Percentiles rank a stretch among this genome's conserved stretches.
These are phyloP conservation scores for Drosophila rellima DNA, from an alignment of 2,888 invertebrate genomes.

Conservation along the genomic window DNA sequence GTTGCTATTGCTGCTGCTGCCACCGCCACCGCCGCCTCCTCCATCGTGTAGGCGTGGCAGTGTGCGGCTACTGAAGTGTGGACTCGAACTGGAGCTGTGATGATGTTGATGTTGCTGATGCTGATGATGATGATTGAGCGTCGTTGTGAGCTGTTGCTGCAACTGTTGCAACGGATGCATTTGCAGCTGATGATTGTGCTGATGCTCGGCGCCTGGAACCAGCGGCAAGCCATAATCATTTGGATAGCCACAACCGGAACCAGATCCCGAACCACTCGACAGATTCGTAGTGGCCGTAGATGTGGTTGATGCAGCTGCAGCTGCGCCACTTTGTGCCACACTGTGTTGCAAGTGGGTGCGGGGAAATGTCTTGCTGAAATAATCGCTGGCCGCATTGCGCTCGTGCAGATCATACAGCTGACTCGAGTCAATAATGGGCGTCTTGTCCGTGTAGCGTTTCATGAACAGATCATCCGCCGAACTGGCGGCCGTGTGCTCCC, in stretches of 20 bases:
- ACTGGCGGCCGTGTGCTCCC: slow-evolving; percentile 87
- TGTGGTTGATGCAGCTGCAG: slow-evolving; percentile 71
- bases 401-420: slow-evolving; percentile 85
- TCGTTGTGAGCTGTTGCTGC: slow-evolving; percentile 83
- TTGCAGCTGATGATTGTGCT: slow-evolving; percentile 84
- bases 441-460: slow-evolving; percentile 90
- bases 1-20: slow-evolving; percentile 45
- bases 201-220: slow-evolving; percentile 86
- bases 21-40: slow-evolving; percentile 42
- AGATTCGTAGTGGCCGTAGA: slow-evolving; percentile 84
- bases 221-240: slow-evolving; percentile 93
- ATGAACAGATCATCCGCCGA: slow-evolving; percentile 86
- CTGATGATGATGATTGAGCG: slow-evolving; percentile 56
- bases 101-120: slow-evolving; percentile 35
- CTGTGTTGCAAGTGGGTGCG: slow-evolving; percentile 83
- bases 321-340: slow-evolving; percentile 37
- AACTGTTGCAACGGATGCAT: slow-evolving; percentile 86
- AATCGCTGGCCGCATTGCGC: slow-evolving; percentile 86
- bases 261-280: slow-evolving; percentile 63
- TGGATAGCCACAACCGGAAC: slow-evolving; percentile 87
- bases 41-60: slow-evolving; percentile 74
- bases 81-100: slow-evolving; percentile 70
- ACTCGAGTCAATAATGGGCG: slow-evolving; percentile 89
- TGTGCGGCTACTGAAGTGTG: slow-evolving; percentile 79
- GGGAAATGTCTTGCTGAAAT: slow-evolving; percentile 88